These are phyloP conservation scores for Channa maculata DNA, from an alignment of 2,113 vertebrate genomes.

Conservation along the genomic window DNA sequence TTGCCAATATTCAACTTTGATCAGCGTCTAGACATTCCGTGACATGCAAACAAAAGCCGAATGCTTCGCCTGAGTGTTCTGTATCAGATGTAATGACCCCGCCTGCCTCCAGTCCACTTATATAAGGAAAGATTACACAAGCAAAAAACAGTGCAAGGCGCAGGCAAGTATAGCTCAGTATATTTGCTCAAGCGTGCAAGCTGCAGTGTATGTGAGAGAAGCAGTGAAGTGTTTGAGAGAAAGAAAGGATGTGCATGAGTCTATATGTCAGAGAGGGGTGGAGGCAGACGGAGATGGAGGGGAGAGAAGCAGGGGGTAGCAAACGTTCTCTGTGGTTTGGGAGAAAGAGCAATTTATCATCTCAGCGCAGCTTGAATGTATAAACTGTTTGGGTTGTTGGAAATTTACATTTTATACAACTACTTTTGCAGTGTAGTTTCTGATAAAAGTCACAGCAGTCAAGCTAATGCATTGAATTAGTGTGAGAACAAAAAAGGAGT, in stretches of 20 bases:
- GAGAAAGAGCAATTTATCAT: constrained; percentile 63
- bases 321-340: constrained; percentile 20
- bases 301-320: constrained; percentile 32
- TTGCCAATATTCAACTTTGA: constrained; percentile 61
- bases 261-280: constrained; percentile 54
- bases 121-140: constrained; percentile 79
- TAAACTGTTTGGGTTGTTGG: constrained; percentile 59
- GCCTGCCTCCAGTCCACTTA: constrained; percentile 71
- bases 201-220: constrained; percentile 51
- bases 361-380: constrained; percentile 13
- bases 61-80: constrained; percentile 37
- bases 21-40: constrained; percentile 68
- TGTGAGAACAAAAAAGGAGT: constrained; percentile 60
- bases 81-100: constrained; percentile 59
- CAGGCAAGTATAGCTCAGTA: constrained; percentile 68
- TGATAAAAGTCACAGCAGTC: constrained; percentile 57
- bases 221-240: constrained; percentile 53
- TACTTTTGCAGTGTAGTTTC: constrained; percentile 41
- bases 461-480: constrained; percentile 56
- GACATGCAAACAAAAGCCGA: constrained; percentile 49
- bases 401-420: constrained; percentile 67
- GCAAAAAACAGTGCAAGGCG: constrained; percentile 40
- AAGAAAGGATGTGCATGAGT: constrained; percentile 53
- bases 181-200: constrained; percentile 66
- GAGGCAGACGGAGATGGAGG: constrained; percentile 40